Evolutionary conservation across 2,113 vertebrate genomes (phyloP).

Genomic region (Chauna torquata): DNA sequence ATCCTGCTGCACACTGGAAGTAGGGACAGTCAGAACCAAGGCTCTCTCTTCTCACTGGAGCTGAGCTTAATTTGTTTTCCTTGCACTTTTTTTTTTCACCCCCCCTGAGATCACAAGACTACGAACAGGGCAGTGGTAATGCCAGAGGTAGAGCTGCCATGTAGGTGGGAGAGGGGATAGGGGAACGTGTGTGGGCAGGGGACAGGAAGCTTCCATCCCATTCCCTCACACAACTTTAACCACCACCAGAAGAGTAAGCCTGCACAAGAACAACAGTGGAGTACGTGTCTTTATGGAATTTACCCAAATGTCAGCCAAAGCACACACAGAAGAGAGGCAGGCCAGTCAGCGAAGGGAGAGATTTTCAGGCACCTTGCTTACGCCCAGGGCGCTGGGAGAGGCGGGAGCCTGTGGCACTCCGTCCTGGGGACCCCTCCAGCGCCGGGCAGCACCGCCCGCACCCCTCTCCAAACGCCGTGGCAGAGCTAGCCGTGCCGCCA

Average conservation of each 20-base stretch:
- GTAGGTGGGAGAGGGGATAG: accelerated
- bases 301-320: neutral
- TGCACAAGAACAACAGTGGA: neutral
- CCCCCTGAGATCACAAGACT: neutral
- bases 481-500: neutral
- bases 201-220: neutral
- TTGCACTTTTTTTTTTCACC: neutral
- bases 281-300: neutral
- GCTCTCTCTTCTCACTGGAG: neutral
- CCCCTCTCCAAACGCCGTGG: neutral
- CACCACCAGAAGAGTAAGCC: neutral
- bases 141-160: neutral
- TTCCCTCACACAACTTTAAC: neutral
- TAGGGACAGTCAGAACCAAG: neutral
- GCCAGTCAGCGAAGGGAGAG: neutral
- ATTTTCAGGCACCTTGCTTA: neutral
- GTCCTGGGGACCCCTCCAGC: neutral
- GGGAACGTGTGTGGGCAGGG: accelerated
- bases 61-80: neutral
- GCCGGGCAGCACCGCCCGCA: neutral
- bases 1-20: neutral
- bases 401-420: no score
- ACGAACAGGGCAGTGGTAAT: neutral
- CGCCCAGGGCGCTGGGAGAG: neutral
- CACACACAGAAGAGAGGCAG: neutral